Evolutionary conservation across 1,140 invertebrate genomes (phyloP), one percentile per base, ranked within the genome.

Genomic region (Mylabris phalerata): DNA sequence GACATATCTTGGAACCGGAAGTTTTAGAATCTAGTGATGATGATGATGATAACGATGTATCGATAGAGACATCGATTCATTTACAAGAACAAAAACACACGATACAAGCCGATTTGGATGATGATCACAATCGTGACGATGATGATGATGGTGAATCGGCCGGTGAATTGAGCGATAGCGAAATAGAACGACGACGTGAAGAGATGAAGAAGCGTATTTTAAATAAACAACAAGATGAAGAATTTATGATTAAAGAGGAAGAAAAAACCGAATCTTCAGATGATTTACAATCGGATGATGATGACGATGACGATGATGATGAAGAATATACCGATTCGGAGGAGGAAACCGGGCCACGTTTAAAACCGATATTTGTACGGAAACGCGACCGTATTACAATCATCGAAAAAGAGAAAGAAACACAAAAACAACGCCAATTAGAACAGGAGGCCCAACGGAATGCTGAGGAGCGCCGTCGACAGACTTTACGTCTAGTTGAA

Each of bases 301-400:
- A 90, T 57, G 89, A 97, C 75, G 92, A 93, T 65, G 87, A 89
- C 27, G 91, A 91, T 73, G 90, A 88, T 44, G 91, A 93, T 5
- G 88, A 90, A 57, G 89, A 97, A 75, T 92, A 93, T 65, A 87
- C 90, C 26, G 92, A 91, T 73, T 91, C 88, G 44, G 91, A 93
- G 72, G 92, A 95, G 75, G 90, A 93, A 71, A 86, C 85, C 51
- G 84, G 66, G 0, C 93, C 95, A 0, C 78, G 94, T 55, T 80
- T 99, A 5, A 99, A 98, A 71, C 97, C 97, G 4, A 90, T 99
- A 1, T 99, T 99, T 80, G 94, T 99, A 0, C 80, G 91, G 59
- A 98, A 97, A 71, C 86, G 86, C 61, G 95, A 99, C 71, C 81
- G 97, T 59, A 87, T 98, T 43, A 98, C 97, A 4, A 87, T 98